phyloP scores from a whole-genome alignment of 2,797 vertebrate genomes.

The Pelodytes ibericus region DNA sequence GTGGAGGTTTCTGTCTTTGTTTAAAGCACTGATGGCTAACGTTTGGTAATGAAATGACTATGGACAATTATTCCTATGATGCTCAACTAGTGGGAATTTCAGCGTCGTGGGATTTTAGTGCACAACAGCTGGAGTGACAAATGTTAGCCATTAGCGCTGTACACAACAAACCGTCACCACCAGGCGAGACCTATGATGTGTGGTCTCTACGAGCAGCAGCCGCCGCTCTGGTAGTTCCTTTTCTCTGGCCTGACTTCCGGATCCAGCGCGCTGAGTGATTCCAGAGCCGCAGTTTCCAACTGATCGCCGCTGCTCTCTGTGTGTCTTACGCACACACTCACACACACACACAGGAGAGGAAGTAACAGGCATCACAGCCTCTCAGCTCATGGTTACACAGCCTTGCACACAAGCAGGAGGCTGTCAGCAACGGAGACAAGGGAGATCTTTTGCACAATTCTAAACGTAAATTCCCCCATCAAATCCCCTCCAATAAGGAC shows the following conservation, averaged over 20 bases:
- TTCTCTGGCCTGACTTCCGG: slow-evolving; percentile 9
- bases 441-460: neutral
- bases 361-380: slow-evolving; percentile 69
- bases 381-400: slow-evolving; percentile 24
- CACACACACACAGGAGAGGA: slow-evolving; percentile 73
- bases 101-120: no score
- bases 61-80: no score
- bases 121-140: no score
- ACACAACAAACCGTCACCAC: neutral
- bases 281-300: slow-evolving; percentile 69
- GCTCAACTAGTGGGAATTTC: no score
- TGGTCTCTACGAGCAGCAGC: neutral
- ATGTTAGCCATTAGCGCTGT: no score
- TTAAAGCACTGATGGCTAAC: no score
- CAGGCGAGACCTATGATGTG: neutral
- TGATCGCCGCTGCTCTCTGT: slow-evolving; percentile 46
- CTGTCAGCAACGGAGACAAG: slow-evolving; percentile 32
- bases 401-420: slow-evolving; percentile 18
- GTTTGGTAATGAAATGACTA: no score
- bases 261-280: slow-evolving; percentile 34
- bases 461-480: neutral
- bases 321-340: neutral
- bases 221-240: neutral
- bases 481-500: neutral
- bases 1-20: no score